A percentile compares a stretch with the other conserved stretches of the same genome.
phyloP scores from a whole-genome alignment of 2,113 vertebrate genomes.

The Neodon shergylaensis region DNA sequence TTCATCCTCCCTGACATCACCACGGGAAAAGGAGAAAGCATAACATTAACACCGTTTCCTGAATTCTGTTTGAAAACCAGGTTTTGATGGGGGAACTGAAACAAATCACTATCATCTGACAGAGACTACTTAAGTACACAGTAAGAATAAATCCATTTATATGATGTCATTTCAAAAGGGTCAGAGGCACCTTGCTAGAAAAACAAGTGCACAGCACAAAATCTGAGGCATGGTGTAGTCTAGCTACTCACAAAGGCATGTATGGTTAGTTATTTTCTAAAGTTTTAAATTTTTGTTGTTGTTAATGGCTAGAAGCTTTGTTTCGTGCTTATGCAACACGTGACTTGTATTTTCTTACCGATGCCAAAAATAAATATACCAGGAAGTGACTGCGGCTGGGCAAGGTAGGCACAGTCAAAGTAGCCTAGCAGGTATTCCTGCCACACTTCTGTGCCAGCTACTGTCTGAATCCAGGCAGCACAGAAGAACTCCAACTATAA shows the following conservation, averaged over 20 bases:
- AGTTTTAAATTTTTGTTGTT: background rate
- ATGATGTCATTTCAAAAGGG: background rate
- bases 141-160: background rate
- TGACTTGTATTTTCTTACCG: background rate
- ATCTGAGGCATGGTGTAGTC: background rate
- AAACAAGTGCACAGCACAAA: background rate
- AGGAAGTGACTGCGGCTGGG: conserved; percentile 12
- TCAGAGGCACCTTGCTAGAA: background rate
- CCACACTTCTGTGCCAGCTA: background rate
- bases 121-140: background rate
- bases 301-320: background rate
- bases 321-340: background rate
- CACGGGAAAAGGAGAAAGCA: background rate
- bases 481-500: background rate
- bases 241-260: background rate
- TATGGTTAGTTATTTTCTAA: background rate
- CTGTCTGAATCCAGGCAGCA: background rate
- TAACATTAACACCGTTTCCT: background rate
- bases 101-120: background rate
- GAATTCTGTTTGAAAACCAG: background rate
- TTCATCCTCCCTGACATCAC: background rate
- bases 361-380: background rate
- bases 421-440: background rate
- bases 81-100: background rate
- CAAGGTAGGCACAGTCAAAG: background rate